Conservation (phyloP, 2,113 vertebrate genomes). For the Laterallus jamaicensis region DNA sequence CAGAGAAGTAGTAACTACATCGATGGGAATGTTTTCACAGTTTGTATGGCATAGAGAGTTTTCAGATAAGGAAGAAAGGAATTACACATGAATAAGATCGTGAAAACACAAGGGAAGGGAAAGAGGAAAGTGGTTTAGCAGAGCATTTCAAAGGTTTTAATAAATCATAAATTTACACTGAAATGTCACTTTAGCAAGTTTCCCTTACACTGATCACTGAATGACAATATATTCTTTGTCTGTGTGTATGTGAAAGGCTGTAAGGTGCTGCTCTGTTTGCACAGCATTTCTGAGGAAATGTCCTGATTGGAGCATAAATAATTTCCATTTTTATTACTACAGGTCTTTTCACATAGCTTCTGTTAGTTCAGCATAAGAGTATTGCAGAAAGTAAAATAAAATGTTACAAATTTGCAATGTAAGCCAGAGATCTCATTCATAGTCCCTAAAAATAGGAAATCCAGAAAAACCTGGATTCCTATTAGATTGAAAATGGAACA, state of each 20-base stretch:
- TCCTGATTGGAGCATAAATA: background rate
- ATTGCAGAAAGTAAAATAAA: background rate
- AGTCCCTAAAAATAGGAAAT: slow-evolving; percentile 7
- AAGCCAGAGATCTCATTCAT: background rate
- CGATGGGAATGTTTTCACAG: background rate
- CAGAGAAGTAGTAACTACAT: background rate
- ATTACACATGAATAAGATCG: background rate
- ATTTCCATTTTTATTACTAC: background rate
- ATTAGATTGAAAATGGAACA: slow-evolving; percentile 11
- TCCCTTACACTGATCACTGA: background rate
- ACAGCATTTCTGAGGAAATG: background rate
- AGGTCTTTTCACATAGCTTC: background rate
- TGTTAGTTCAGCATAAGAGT: background rate
- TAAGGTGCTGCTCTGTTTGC: background rate
- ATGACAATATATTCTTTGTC: background rate
- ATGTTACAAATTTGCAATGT: background rate
- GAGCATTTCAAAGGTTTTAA: slow-evolving; percentile 22
- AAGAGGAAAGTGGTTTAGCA: background rate
- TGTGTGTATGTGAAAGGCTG: background rate
- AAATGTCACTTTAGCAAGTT: background rate
- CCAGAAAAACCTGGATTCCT: background rate
- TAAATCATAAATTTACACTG: slow-evolving; percentile 48
- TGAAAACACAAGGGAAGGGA: slow-evolving; percentile 17
- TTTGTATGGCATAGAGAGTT: background rate
- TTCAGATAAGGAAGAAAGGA: background rate